A percentile compares a stretch with the other conserved stretches of the same genome.
Evolutionary conservation across 2,113 vertebrate genomes (phyloP).

Genomic region (Cinclus cinclus): DNA sequence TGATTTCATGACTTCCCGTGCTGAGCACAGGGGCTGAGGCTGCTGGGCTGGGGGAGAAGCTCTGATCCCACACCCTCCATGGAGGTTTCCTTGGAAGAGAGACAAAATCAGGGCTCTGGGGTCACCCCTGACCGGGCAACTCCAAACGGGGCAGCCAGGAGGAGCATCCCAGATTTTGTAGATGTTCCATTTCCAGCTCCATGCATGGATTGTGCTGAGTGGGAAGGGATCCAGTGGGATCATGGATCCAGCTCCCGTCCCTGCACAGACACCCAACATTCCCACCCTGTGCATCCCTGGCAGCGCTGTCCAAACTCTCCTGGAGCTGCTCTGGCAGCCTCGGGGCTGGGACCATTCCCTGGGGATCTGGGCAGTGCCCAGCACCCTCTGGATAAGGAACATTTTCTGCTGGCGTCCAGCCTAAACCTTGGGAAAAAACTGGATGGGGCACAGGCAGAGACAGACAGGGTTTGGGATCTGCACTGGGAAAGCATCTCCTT

Average conservation of each 20-base stretch:
- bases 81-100: background rate
- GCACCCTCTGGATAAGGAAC: background rate
- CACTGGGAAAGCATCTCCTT: rapidly evolving
- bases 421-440: background rate
- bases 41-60: background rate
- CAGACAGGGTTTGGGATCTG: background rate
- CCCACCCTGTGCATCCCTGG: background rate
- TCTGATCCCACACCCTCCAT: rapidly evolving
- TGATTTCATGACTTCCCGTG: background rate
- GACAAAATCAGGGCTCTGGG: rapidly evolving
- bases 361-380: background rate
- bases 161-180: background rate
- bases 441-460: background rate
- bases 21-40: rapidly evolving
- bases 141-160: background rate
- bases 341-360: background rate
- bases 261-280: background rate
- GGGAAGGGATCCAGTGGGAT: background rate
- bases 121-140: background rate
- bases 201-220: rapidly evolving
- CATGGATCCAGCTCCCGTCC: rapidly evolving
- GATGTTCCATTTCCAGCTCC: background rate
- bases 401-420: background rate
- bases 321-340: background rate
- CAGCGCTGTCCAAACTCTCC: rapidly evolving